Percentiles rank a stretch among this genome's conserved stretches.
These are phyloP conservation scores for Drosophila peninsularis DNA, from an alignment of 2,888 invertebrate species.

Conservation along the genomic window DNA sequence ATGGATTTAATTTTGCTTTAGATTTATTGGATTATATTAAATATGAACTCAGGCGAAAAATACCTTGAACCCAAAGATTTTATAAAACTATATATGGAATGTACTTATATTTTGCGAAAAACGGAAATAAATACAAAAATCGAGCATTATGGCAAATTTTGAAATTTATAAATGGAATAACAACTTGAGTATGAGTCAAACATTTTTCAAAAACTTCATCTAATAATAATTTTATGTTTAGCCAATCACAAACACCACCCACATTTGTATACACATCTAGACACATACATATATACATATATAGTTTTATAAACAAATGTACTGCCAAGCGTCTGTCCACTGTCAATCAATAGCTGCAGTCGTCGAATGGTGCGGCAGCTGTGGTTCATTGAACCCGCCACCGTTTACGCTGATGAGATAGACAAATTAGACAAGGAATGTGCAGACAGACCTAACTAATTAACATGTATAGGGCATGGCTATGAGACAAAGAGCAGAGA, in stretches of 20 bases:
- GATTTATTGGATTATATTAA: not conserved
- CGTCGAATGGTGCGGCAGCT: conserved; percentile 41
- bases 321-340: conserved; percentile 63
- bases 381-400: conserved; percentile 54
- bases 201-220: conserved; percentile 10
- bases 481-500: conserved; percentile 22
- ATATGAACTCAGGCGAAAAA: not conserved
- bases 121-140: not conserved
- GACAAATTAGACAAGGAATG: conserved; percentile 72
- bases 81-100: not conserved
- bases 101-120: not conserved
- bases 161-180: not conserved
- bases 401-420: conserved; percentile 62
- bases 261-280: conserved; percentile 27
- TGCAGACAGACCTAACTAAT: conserved; percentile 62
- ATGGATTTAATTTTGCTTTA: not conserved
- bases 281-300: conserved; percentile 9
- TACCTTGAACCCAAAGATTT: conserved; percentile 11
- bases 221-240: conserved; percentile 24
- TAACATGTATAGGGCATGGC: conserved; percentile 54
- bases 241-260: conserved; percentile 19
- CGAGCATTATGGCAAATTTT: not conserved
- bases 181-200: not conserved
- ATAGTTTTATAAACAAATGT: conserved; percentile 38
- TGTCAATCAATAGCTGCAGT: conserved; percentile 76